Percentiles rank a stretch among this genome's conserved stretches.
phyloP scores from a whole-genome alignment of 2,113 vertebrate species.

The Tenrec ecaudatus region DNA sequence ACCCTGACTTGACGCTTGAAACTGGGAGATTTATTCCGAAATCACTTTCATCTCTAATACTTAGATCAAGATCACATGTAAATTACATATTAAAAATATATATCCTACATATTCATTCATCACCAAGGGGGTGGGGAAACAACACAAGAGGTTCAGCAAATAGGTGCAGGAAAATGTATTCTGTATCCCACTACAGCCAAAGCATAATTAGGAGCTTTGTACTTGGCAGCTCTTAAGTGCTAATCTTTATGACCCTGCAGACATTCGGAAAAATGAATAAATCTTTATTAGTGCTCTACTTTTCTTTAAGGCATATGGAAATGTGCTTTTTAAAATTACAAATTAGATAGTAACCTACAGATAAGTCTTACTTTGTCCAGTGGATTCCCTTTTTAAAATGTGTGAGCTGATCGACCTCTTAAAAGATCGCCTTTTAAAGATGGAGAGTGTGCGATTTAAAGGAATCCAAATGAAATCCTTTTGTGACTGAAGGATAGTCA shows the following conservation, averaged over 20 bases:
- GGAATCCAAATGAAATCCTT: not conserved
- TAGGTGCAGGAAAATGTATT: not conserved
- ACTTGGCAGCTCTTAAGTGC: slow-evolving; percentile 39
- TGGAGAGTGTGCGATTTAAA: not conserved
- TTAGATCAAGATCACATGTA: not conserved
- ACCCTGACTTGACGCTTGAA: not conserved
- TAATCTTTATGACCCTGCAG: slow-evolving; percentile 40
- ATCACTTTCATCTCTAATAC: not conserved
- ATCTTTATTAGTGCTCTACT: slow-evolving; percentile 36
- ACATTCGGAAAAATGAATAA: slow-evolving; percentile 44
- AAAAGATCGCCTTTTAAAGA: slow-evolving; percentile 41
- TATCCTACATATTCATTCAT: slow-evolving; percentile 7
- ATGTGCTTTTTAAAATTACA: slow-evolving; percentile 9
- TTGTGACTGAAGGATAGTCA: slow-evolving; percentile 36
- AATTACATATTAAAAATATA: not conserved
- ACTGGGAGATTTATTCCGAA: slow-evolving; percentile 16
- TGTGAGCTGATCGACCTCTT: not conserved
- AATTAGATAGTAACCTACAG: slow-evolving; percentile 14
- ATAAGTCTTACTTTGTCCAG: slow-evolving; percentile 24
- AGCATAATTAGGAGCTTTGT: slow-evolving; percentile 27
- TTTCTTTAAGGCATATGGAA: slow-evolving; percentile 23
- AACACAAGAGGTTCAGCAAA: not conserved
- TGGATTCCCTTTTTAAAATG: slow-evolving; percentile 1
- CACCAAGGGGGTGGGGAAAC: not conserved
- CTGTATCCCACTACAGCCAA: not conserved